Evolutionary conservation across 2,113 vertebrate species (phyloP), one percentile per base, ranked within the genome.

Genomic region (Lagenorhynchus albirostris): DNA sequence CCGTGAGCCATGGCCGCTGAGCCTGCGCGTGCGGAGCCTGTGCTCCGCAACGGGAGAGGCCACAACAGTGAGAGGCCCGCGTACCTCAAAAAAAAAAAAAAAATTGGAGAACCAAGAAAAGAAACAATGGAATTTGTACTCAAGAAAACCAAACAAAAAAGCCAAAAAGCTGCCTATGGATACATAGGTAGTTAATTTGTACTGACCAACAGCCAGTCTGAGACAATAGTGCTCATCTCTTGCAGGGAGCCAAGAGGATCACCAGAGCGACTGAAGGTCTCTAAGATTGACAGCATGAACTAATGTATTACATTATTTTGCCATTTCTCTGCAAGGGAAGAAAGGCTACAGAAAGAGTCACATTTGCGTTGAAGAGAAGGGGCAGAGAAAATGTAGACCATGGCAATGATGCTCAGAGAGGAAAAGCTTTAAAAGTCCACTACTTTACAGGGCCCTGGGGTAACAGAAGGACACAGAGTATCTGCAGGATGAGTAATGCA

Each of bases 171-270:
- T 83, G 6, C 68, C 44, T 23, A 21, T 67, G 21, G 44, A 44
- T n/a, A 41, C 11, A n/a, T n/a, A 89, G 68, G 21, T 74, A 6
- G 36, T 44, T 90, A 55, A 74, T 76, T 36, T 95, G n/a, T 58
- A 44, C 6, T 74, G 55, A 83, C 41, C 82, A 98, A 98, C 97
- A 99, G 98, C 92, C 98, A 99, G 70, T 36, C 44, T 36, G 25
- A 77, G n/a, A 55, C 53, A 41, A 31, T 98, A 80, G 93, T 98
- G 0, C 94, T 99, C 1, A 98, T 98, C 89, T 98, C 99, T 47
- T 98, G 98, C 92, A 98, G 41, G 98, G 79, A 68, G 97, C 95
- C 31, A 98, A 98, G 96, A 94, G 83, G 0, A 95, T 94, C 0
- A 89, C 89, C 6, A 83, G 97, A 2, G 38, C 88, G 53, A 55